Evolutionary conservation across 2,113 vertebrate species (phyloP), one percentile per base, ranked within the genome.

Genomic region (Garra rufa): DNA sequence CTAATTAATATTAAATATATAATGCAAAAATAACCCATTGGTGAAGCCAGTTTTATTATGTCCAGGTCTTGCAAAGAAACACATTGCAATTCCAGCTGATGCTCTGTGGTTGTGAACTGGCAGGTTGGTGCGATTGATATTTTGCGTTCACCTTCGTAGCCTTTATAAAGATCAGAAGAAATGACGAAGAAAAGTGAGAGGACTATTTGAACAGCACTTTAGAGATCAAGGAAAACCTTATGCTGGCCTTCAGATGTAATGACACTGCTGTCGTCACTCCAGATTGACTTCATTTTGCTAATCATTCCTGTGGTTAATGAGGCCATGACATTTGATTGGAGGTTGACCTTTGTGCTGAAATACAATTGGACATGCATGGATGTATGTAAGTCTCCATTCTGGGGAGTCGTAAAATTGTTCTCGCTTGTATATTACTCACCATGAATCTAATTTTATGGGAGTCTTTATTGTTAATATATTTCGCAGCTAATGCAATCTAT

Each of bases 401-500:
- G 75, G 76, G 88, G 78, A 50, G 83, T 87, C 70, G 90, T 90
- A 91, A 86, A 87, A 78, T 82, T 85, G 87, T 83, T 73, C 87
- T 84, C 5, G 48, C 34, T 69, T 30, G 76, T 75, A 81, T 86
- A 88, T 87, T 89, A 88, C 88, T 90, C 86, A 88, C 87, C 87
- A 84, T 84, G 88, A 89, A 86, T 87, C 83, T 76, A 85, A 76
- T 76, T 90, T 91, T 87, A 90, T 85, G 83, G 59, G 55, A 73
- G 76, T 75, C 83, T 88, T 83, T 87, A 85, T 81, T 85, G 69
- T 75, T 89, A 83, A 85, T 91, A 89, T 88, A 26, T 69, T 69
- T 85, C 63, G 76, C 88, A 70, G 21, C 76, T 85, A 83, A 89
- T 82, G 85, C 91, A 90, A 92, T 89, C 79, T 90, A 92, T 83